These are phyloP conservation scores for Plectrocnemia conspersa DNA, from an alignment of 1,140 invertebrate species.

Conservation along the genomic window DNA sequence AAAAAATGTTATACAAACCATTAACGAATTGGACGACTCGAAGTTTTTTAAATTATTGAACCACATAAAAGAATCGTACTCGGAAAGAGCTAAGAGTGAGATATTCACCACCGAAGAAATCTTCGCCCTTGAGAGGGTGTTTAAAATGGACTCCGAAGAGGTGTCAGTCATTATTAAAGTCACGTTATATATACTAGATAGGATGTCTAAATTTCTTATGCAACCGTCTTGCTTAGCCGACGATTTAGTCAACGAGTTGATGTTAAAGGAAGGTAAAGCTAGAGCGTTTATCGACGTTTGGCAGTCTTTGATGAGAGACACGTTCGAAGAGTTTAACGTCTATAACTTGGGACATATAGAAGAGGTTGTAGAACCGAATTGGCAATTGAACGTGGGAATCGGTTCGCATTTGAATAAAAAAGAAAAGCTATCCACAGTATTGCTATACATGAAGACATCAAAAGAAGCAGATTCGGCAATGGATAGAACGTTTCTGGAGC, in stretches of 20 bases:
- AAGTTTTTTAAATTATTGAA: conserved; percentile 29
- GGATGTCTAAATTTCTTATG: conserved; percentile 33
- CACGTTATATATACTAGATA: conserved; percentile 25
- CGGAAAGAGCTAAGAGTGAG: conserved; percentile 16
- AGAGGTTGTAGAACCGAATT: conserved; percentile 18
- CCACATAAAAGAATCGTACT: conserved; percentile 22
- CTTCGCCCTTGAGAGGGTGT: conserved; percentile 26
- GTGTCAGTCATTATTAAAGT: conserved; percentile 27
- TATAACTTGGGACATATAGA: conserved; percentile 27
- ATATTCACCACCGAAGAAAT: conserved; percentile 31
- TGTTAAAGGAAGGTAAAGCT: conserved; percentile 28
- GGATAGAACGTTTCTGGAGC: conserved; percentile 4
- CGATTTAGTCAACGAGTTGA: conserved; percentile 22
- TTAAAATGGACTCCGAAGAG: conserved; percentile 24
- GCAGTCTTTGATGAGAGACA: conserved; percentile 22
- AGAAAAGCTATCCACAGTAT: conserved; percentile 21
- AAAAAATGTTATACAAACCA: conserved; percentile 19
- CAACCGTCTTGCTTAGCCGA: conserved; percentile 17
- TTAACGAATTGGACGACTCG: conserved; percentile 24
- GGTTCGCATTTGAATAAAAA: conserved; percentile 28
- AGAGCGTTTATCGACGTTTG: conserved; percentile 25
- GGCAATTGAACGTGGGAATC: conserved; percentile 27
- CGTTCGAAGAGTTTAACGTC: conserved; percentile 20
- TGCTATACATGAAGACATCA: conserved; percentile 25
- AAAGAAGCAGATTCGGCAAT: neutral